Percentiles rank a stretch among this genome's conserved stretches.
These are phyloP conservation scores for Drosophila emarginata DNA, from an alignment of 2,888 invertebrate genomes.

Conservation along the genomic window DNA sequence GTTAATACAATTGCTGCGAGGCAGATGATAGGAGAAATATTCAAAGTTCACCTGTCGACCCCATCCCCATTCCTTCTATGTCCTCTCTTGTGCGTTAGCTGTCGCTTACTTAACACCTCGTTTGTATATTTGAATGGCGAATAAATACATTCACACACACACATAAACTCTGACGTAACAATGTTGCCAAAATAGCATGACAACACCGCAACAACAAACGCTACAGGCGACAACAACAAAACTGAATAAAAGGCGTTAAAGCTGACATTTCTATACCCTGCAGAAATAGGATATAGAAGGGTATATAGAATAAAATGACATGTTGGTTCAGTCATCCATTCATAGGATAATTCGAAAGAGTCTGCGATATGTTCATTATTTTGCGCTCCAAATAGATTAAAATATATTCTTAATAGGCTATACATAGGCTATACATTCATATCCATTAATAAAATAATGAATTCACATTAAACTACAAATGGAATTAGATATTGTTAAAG, in stretches of 20 bases:
- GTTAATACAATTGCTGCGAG: constrained; percentile 60
- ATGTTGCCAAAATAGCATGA: constrained; percentile 71
- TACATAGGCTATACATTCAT: no score
- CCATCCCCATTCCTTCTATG: neutral
- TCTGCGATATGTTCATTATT: no score
- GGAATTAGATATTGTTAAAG: no score
- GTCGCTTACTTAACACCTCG: constrained; percentile 59
- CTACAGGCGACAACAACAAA: constrained; percentile 31
- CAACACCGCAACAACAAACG: constrained; percentile 47
- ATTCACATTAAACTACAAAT: no score
- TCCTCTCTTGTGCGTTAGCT: neutral
- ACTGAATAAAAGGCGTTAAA: constrained; percentile 55
- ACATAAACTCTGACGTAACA: constrained; percentile 59
- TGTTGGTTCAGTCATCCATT: no score
- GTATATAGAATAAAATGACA: neutral
- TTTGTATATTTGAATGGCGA: constrained; percentile 51
- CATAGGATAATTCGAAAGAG: no score
- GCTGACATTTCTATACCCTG: constrained; percentile 51
- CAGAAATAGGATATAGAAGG: constrained; percentile 10
- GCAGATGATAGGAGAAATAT: constrained; percentile 15
- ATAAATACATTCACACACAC: constrained; percentile 33
- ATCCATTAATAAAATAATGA: no score
- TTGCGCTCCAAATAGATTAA: no score
- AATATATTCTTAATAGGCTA: no score
- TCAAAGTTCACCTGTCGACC: constrained; percentile 4